Evolutionary conservation across 2,888 invertebrate genomes (phyloP), one percentile per base, ranked within the genome.

Genomic region (Tenthredo scrophulariae): DNA sequence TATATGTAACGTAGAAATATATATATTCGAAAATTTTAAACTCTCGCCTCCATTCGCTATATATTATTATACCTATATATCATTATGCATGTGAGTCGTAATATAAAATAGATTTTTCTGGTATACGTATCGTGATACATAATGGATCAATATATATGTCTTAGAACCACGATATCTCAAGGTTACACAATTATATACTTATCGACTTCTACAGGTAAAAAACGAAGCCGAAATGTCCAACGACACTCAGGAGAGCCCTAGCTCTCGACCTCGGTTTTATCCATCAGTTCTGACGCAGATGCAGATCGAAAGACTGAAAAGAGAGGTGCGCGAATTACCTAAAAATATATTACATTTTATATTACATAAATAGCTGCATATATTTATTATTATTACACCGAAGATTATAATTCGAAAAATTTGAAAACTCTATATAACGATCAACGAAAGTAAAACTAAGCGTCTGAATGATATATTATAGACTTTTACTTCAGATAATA

Each of bases 241-340:
- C 80, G 80, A 80, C 62, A 37, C 80, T 80, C 80, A 80, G 62
- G 80, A 80, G 40, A 80, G 80, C 58, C 80, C 58, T 10, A 40
- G 58, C 58, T 62, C 62, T 62, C 58, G 80, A 62, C 80, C 33
- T 80, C 80, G 62, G 29, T 58, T 62, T 50, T 40, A 50, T 58
- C 58, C 80, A 40, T 80, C 80, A 26, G 58, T 46, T 79, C 33
- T 79, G 9, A 79, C 79, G 37, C 80, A 80, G 40, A 80, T 80
- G 22, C 80, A 92, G 85, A 88, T 91, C 85, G 87, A 89, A 22
- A 90, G 90, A 87, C 85, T 92, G 77, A 90, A 89, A 75, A 91
- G 89, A 85, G 90, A 92, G 90, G 92, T 92, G 33, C 18, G 26
- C 62, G 22, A 13, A 62, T 62, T 10, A 10, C 62, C 26, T 2